Evolutionary conservation across 2,797 vertebrate species (phyloP), one percentile per base, ranked within the genome.

Genomic region (Limnodromus scolopaceus): DNA sequence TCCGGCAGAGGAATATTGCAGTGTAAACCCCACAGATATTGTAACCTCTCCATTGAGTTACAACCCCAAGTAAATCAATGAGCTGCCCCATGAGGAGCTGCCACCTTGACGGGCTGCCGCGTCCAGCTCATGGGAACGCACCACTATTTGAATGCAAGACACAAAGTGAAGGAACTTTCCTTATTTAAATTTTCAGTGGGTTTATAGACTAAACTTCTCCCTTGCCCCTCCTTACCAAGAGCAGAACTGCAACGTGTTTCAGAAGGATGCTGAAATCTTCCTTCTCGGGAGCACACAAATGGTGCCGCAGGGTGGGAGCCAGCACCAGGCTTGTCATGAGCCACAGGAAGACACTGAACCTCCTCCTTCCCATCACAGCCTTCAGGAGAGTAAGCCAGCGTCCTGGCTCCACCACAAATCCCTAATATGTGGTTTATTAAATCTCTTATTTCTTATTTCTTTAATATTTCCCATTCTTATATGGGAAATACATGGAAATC

Each of bases 231-330:
- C 61, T 71, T 43, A 54, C 17, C 38, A 32, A 5, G 36, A 10
- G 22, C n/a, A 70, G 30, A 79, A 24, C 51, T 20, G 65, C 84
- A 75, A 71, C 3, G 0, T 1, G 7, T 36, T n/a, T 9, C 55
- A 69, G 57, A 23, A 39, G 41, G 60, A 11, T 19, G 77, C 20
- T 23, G 45, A 64, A 55, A 83, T 20, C 19, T 68, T 20, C 55
- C 49, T 45, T 45, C 51, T 36, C 0, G 0, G 7, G 11, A 61
- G 46, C 0, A 0, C 4, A 6, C 3, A 22, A 80, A 34, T 0
- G 51, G 63, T 83, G 76, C 25, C 0, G 1, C 53, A 12, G 34
- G 57, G 38, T 22, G 46, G 74, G 51, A 76, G 25, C 0, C 1
- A 85, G 65, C 0, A 0, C 38, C 1, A 0, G 9, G 14, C 43